Evolutionary conservation across 2,888 invertebrate species (phyloP).

Genomic region (Apamea crenata): DNA sequence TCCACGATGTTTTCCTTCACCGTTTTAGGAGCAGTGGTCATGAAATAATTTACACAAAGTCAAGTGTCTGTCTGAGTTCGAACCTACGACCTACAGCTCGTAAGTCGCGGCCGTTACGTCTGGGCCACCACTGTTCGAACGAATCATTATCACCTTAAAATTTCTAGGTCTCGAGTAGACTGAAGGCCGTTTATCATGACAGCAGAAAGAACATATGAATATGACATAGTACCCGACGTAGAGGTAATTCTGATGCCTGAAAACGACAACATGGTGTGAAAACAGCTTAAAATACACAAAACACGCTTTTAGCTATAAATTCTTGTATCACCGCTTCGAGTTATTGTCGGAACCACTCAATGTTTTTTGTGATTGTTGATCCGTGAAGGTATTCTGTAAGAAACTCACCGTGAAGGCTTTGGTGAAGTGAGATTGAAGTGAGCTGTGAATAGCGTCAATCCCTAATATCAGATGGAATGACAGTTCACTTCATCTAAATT

Average conservation of each 20-base stretch:
- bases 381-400: neutral
- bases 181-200: slow-evolving; percentile 52
- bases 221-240: slow-evolving; percentile 54
- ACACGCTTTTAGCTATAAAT: slow-evolving; percentile 39
- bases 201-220: slow-evolving; percentile 53
- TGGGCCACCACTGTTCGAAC: neutral
- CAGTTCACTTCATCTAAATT: neutral
- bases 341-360: slow-evolving; percentile 44
- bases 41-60: too few relatives aligned
- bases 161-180: slow-evolving; percentile 60
- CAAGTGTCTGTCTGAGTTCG: too few relatives aligned
- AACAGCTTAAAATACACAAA: slow-evolving; percentile 33
- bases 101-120: neutral
- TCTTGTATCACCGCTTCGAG: slow-evolving; percentile 48
- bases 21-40: too few relatives aligned
- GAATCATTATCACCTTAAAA: slow-evolving; percentile 36
- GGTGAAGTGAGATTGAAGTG: neutral
- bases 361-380: slow-evolving; percentile 46
- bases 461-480: neutral
- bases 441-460: neutral
- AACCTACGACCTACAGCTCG: neutral
- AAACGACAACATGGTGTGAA: neutral
- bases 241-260: slow-evolving; percentile 61
- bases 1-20: too few relatives aligned
- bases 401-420: neutral